phyloP scores from a whole-genome alignment of 2,113 vertebrate species.

The Cranoglanis bouderius region DNA sequence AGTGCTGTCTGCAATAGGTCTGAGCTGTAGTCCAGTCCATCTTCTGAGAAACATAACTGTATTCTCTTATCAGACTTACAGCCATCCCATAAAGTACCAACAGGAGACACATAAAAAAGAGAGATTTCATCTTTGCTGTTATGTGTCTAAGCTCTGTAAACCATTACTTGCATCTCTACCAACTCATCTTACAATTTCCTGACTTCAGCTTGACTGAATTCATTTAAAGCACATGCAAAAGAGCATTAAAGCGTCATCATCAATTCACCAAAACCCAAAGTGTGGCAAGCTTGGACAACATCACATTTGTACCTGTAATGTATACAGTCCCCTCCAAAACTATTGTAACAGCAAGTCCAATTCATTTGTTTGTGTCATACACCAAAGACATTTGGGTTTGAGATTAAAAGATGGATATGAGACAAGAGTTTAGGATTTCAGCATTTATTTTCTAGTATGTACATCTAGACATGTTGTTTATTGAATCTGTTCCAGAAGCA shows the following conservation, averaged over 20 bases:
- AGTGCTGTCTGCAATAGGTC: background rate
- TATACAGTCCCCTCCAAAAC: no score
- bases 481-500: no score
- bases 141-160: background rate
- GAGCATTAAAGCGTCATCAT: no score
- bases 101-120: background rate
- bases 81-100: background rate
- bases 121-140: conserved; percentile 16
- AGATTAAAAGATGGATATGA: no score
- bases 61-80: background rate
- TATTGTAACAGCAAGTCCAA: no score
- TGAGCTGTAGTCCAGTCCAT: background rate
- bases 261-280: background rate
- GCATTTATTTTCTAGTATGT: no score
- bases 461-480: no score
- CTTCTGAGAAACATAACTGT: background rate
- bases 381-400: no score
- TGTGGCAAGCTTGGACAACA: background rate
- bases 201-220: background rate
- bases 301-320: background rate
- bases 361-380: no score
- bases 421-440: no score
- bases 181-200: background rate
- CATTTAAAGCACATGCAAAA: conserved; percentile 20
- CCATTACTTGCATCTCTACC: background rate